Base-by-base conservation (phyloP, 2,888 invertebrate genomes). In the Tryphoninae sp. region DNA sequence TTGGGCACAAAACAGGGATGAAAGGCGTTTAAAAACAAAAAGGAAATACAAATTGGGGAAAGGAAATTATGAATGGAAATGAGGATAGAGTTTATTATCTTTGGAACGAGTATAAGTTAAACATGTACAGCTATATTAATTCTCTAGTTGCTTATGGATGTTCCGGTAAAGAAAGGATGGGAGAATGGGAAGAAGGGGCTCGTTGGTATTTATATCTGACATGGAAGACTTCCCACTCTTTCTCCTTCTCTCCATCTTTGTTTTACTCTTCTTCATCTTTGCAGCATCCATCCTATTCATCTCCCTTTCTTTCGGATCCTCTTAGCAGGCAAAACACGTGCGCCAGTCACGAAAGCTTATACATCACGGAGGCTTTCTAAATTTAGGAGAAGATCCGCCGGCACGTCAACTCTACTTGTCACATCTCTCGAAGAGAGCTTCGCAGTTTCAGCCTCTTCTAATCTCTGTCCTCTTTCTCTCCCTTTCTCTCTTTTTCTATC, bases 251-350 rank as follows among this genome's bases (percentile, higher is more conserved):
- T 65, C 40, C 62, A 49, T 49, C 23, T 42, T 53, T 53, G 8
- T 45, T 45, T 40, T 76, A 58, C 69, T 51, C 51, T 61, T 58
- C 23, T 16, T 22, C 58, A 33, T 79, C 55, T 68, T 59, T 45
- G 55, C 74, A 33, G 67, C 67, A 59, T 51, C 69, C 67, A 59
- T 42, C 33, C 23, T 42, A 42, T 64, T 42, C 22, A 55, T 55
- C 16, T 42, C n/a, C 40, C 51, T 67, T 62, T 42, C 53, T 73
- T 72, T 42, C 53, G 53, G 40, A 40, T 22, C 51, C 78, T 78
- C 72, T 84, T 78, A 64, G 78, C 84, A 78, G 80, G 78, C 82
- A 69, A 85, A 86, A 84, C 86, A 86, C 85, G 86, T 86, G 86
- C 85, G 82, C 78, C 78, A 78, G 74, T 69, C 74, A 82, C 85